phyloP scores from a whole-genome alignment of 2,113 vertebrate species.

The Saguinus midas region DNA sequence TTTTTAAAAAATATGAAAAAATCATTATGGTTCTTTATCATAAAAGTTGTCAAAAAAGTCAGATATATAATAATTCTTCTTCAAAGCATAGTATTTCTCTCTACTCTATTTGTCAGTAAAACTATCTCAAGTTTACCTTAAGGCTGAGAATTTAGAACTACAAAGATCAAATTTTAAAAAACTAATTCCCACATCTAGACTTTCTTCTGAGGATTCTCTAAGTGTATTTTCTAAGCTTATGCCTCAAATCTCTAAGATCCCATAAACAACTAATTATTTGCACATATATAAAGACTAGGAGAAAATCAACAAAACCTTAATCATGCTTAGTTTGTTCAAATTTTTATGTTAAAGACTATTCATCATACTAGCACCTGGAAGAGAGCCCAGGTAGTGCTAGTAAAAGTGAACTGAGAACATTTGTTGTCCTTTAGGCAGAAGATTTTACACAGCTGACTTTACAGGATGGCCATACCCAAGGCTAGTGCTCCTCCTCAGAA shows the following conservation, averaged over 20 bases:
- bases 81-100: not conserved
- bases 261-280: not conserved
- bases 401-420: not conserved
- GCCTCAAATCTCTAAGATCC: not conserved
- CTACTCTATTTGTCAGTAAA: conserved; percentile 31
- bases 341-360: not conserved
- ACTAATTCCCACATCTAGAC: not conserved
- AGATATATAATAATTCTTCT: not conserved
- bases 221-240: not conserved
- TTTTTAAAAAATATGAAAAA: not conserved
- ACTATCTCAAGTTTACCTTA: conserved; percentile 11
- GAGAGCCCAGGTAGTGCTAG: not conserved
- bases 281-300: not conserved
- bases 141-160: conserved; percentile 16
- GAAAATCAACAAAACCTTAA: not conserved
- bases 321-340: not conserved
- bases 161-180: conserved; percentile 20
- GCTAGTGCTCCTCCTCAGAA: not conserved
- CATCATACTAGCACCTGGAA: not conserved
- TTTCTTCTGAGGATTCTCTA: conserved; percentile 10
- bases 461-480: not conserved
- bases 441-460: not conserved
- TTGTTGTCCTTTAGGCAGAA: not conserved
- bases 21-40: not conserved
- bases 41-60: not conserved